Evolutionary conservation across 2,888 invertebrate genomes (phyloP), one percentile per base, ranked within the genome.

Genomic region (Eupithecia vulgata): DNA sequence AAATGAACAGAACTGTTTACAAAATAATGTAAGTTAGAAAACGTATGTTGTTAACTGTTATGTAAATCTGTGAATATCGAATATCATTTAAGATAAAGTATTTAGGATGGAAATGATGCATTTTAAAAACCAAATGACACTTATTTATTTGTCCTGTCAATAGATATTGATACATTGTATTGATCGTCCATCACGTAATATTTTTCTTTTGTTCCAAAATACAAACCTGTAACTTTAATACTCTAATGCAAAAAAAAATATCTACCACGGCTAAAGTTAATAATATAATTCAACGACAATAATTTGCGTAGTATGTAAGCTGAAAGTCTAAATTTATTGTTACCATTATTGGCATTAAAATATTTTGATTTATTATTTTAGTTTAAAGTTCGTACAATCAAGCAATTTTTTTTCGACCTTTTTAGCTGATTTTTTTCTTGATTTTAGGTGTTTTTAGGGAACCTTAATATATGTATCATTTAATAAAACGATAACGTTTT

Each of bases 121-220:
- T 88, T 88, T 88, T 80, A 75, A 79, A 74, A 81, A 85, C 88
- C 88, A 88, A 87, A 88, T 84, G 76, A 81, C 79, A 82, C 77
- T 80, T 75, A 82, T 77, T 67, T 79, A 80, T 81, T 77, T 71
- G 81, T 80, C 77, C 78, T 75, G 76, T 68, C 76, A 21, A 5
- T n/a, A 12, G 10, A 5, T 21, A 25, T 13, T 13, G 21, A 57
- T 21, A 21, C 15, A 52, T 3, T 48, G 48, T 52, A 21, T 52
- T 21, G 4, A 12, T 57, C 25, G 12, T 21, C 25, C 12, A 12
- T 57, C 13, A 25, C 3, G 48, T n/a, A 5, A 48, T 25, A 52
- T 52, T 21, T 57, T 25, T 1, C 1, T 40, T 40, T 40, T 8
- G 6, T 40, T 40, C 1, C 1, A 40, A 40, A 40, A 40, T 40